A percentile compares a stretch with the other conserved stretches of the same genome.
phyloP scores from a whole-genome alignment of 2,113 vertebrate genomes.

The Microcebus griseorufus region DNA sequence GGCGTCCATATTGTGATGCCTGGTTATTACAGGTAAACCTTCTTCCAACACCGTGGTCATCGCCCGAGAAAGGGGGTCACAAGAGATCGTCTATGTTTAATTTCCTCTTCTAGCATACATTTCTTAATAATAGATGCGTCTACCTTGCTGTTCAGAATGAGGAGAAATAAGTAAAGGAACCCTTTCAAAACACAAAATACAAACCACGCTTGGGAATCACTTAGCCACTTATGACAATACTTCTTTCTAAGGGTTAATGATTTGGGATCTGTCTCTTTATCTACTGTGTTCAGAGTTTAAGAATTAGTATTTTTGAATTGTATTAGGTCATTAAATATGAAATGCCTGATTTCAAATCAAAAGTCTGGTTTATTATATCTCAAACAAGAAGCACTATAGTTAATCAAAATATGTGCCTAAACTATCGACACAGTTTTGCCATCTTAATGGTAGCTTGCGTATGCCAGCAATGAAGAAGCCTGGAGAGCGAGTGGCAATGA shows the following conservation, averaged over 20 bases:
- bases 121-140: neutral
- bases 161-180: neutral
- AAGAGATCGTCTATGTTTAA: neutral
- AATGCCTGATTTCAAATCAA: neutral
- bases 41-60: neutral
- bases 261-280: neutral
- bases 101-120: neutral
- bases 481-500: no score
- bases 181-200: neutral
- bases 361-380: no score
- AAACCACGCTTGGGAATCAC: neutral
- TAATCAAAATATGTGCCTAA: no score
- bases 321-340: neutral
- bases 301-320: neutral
- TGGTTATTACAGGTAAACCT: slow-evolving; percentile 93
- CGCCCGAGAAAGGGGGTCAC: neutral
- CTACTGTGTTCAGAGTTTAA: neutral
- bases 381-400: no score
- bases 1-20: slow-evolving; percentile 95
- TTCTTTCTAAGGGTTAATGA: neutral
- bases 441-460: no score
- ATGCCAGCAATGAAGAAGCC: no score
- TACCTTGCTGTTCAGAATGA: neutral
- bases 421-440: no score
- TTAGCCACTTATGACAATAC: neutral